Conservation (phyloP, 2,888 invertebrate species). For the Drosophila pegasa region DNA sequence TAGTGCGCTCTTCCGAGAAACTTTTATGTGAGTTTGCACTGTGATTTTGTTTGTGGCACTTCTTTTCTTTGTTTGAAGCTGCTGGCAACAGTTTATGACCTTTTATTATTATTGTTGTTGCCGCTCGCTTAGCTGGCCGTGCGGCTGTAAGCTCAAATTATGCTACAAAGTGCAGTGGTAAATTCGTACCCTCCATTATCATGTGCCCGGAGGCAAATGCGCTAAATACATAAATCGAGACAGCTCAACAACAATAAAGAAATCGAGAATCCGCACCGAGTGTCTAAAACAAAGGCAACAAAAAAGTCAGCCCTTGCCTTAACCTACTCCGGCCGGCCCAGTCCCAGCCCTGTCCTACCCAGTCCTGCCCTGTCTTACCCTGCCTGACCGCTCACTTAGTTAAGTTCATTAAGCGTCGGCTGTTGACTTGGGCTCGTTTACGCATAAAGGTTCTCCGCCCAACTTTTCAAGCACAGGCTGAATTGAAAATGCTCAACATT, state of each 20-base stretch:
- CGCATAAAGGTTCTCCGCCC: not conserved
- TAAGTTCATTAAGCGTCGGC: slow-evolving; percentile 41
- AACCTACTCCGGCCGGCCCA: not conserved
- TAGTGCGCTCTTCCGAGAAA: slow-evolving; percentile 22
- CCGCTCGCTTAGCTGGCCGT: slow-evolving; percentile 6
- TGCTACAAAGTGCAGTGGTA: slow-evolving; percentile 56
- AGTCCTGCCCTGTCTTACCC: not conserved
- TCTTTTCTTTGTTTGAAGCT: slow-evolving; percentile 44
- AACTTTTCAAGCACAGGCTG: not conserved
- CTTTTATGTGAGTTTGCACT: slow-evolving; percentile 60
- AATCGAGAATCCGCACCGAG: slow-evolving; percentile 37
- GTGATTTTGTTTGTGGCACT: slow-evolving; percentile 47
- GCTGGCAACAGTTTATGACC: slow-evolving; percentile 48
- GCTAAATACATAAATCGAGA: slow-evolving; percentile 64
- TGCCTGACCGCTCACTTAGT: slow-evolving; percentile 23
- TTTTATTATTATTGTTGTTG: slow-evolving; percentile 37
- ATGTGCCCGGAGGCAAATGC: slow-evolving; percentile 16
- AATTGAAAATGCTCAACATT: slow-evolving; percentile 4
- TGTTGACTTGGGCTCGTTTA: slow-evolving; percentile 22
- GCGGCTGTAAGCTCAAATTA: slow-evolving; percentile 40
- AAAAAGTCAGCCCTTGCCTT: not conserved
- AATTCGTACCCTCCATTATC: slow-evolving; percentile 2
- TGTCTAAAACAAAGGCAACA: slow-evolving; percentile 19
- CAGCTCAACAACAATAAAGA: slow-evolving; percentile 35
- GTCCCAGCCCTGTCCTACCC: not conserved